Percentiles rank a stretch among this genome's conserved stretches.
phyloP scores from a whole-genome alignment of 1,140 invertebrate species.

The Drosophila oshimai region DNA sequence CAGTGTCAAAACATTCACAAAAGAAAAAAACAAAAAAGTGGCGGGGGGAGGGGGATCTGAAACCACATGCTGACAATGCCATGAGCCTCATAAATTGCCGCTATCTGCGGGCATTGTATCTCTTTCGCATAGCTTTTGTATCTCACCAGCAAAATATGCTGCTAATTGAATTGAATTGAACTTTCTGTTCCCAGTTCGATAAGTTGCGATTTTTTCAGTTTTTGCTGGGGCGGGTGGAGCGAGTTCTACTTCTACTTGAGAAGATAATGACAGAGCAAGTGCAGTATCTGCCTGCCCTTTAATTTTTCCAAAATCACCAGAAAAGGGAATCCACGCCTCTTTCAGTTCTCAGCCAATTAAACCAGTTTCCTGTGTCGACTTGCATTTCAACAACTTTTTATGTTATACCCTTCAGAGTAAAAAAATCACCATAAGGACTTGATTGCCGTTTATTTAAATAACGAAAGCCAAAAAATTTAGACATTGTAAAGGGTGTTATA shows the following conservation, averaged over 20 bases:
- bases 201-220: conserved; percentile 63
- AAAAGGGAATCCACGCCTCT: conserved; percentile 14
- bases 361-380: conserved; percentile 64
- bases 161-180: conserved; percentile 74
- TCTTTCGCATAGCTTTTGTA: conserved; percentile 32
- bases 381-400: conserved; percentile 25
- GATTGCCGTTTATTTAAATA: too few relatives aligned
- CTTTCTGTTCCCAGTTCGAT: conserved; percentile 63
- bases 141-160: conserved; percentile 52
- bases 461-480: too few relatives aligned
- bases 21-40: neutral
- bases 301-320: neutral
- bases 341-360: conserved; percentile 66
- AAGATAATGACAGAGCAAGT: conserved; percentile 43
- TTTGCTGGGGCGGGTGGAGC: conserved; percentile 9
- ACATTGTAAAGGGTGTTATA: too few relatives aligned
- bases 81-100: conserved; percentile 63
- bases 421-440: too few relatives aligned
- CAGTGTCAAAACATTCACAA: conserved; percentile 61
- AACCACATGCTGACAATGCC: conserved; percentile 64
- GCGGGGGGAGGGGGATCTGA: neutral
- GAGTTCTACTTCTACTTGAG: conserved; percentile 11
- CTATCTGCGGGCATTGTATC: conserved; percentile 50
- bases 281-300: conserved; percentile 3
- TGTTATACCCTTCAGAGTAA: neutral